Conservation (phyloP, 2,888 invertebrate species). For the Aleiodes leptofemur region DNA sequence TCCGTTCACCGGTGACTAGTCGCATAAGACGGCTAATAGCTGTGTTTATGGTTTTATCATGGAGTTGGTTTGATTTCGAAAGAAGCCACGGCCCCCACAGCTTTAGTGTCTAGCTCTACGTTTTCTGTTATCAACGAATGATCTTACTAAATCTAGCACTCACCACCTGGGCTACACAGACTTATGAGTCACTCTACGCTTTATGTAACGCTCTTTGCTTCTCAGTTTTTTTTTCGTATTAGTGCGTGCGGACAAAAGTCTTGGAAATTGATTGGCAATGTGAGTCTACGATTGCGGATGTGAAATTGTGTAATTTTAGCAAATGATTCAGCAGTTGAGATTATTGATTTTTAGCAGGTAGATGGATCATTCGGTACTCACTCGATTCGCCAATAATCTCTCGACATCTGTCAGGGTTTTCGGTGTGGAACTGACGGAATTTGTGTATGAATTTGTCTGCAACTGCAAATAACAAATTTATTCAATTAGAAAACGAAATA, state of each 20-base stretch:
- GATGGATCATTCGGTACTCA: conserved; percentile 50
- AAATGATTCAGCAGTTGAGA: too few species aligned
- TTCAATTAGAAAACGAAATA: background rate
- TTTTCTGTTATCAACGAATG: conserved; percentile 41
- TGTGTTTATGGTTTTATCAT: conserved; percentile 44
- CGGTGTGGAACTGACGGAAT: conserved; percentile 58
- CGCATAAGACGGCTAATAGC: conserved; percentile 50
- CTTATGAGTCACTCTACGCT: background rate
- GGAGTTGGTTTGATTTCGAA: conserved; percentile 48
- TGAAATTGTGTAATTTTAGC: conserved; percentile 27
- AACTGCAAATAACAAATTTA: conserved; percentile 60
- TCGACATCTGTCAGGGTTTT: conserved; percentile 71
- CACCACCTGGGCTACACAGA: conserved; percentile 4
- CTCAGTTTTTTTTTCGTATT: conserved; percentile 1
- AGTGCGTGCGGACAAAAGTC: conserved; percentile 34
- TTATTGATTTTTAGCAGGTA: too few species aligned
- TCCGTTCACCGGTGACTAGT: conserved; percentile 58
- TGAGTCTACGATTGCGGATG: conserved; percentile 40
- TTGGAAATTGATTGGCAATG: conserved; percentile 51
- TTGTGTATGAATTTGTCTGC: conserved; percentile 57
- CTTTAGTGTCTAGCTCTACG: conserved; percentile 18
- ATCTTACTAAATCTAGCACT: conserved; percentile 6
- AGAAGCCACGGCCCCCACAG: conserved; percentile 43
- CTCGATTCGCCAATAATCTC: conserved; percentile 71
- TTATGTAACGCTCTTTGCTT: conserved; percentile 5